Conservation (phyloP, 2,113 vertebrate species). For the Halcyon senegalensis region DNA sequence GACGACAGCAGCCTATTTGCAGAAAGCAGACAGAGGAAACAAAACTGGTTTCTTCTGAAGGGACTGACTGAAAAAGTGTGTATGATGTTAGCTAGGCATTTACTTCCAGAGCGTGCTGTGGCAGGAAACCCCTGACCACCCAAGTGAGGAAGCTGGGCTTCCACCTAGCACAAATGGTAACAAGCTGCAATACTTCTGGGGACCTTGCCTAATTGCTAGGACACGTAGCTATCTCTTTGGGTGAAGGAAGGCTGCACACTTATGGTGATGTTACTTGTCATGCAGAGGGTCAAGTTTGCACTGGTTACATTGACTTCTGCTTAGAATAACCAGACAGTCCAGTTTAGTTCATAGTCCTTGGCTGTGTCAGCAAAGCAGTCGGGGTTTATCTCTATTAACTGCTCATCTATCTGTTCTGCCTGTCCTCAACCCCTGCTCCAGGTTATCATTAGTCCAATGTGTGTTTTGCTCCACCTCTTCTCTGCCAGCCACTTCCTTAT, state of each 20-base stretch:
- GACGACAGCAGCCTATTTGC: not conserved
- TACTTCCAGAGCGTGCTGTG: not conserved
- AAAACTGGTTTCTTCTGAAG: not conserved
- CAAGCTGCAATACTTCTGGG: not conserved
- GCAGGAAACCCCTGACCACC: not conserved
- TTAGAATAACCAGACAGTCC: slow-evolving; percentile 33
- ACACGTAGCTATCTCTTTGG: not conserved
- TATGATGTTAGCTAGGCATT: not conserved
- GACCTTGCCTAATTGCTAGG: not conserved
- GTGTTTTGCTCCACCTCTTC: slow-evolving; percentile 31
- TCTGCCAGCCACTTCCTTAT: slow-evolving; percentile 33
- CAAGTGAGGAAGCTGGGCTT: not conserved
- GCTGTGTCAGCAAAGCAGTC: slow-evolving; percentile 28
- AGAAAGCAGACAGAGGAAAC: not conserved
- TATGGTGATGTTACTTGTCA: not conserved
- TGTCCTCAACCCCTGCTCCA: not conserved
- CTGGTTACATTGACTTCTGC: not conserved
- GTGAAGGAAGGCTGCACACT: not conserved
- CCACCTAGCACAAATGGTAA: not conserved
- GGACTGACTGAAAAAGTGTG: not conserved
- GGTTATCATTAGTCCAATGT: slow-evolving; percentile 4
- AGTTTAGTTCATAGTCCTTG: slow-evolving; percentile 43
- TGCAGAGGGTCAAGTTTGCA: slow-evolving; percentile 2
- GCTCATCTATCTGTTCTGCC: slow-evolving; percentile 31
- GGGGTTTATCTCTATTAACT: slow-evolving; percentile 31